These are phyloP conservation scores for Tinea trinotella DNA, from an alignment of 2,888 invertebrate species.

Conservation along the genomic window DNA sequence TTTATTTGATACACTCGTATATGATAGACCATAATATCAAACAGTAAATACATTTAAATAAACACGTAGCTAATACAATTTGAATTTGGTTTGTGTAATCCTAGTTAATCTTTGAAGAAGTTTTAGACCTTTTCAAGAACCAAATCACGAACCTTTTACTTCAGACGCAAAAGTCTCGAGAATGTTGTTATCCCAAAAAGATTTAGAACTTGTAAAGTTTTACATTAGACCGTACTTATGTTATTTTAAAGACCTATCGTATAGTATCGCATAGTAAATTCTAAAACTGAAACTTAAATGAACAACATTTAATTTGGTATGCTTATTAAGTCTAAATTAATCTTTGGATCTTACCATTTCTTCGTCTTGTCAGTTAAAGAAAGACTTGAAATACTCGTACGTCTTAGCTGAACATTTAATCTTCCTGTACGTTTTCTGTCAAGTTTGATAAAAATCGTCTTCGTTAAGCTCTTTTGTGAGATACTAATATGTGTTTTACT, in stretches of 20 bases:
- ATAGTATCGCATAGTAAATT: too few species aligned
- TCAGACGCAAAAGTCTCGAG: not conserved
- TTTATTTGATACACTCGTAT: too few species aligned
- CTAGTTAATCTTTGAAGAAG: not conserved
- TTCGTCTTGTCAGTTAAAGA: too few species aligned
- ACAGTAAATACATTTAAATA: too few species aligned
- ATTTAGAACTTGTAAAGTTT: not conserved
- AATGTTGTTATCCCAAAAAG: not conserved
- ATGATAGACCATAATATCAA: too few species aligned
- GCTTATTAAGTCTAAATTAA: not conserved
- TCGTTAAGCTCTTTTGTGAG: not conserved
- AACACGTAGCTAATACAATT: too few species aligned
- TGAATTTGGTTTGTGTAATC: not conserved
- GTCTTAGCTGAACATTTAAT: not conserved
- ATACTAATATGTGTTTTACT: not conserved
- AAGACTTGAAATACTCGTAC: too few species aligned
- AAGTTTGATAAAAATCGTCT: not conserved
- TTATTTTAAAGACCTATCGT: too few species aligned
- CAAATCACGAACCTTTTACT: slow-evolving; percentile 2
- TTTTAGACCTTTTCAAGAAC: not conserved
- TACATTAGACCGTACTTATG: not conserved
- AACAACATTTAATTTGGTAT: too few species aligned
- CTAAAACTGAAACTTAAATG: too few species aligned
- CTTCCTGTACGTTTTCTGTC: not conserved
- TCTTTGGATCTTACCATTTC: too few species aligned